Conservation (phyloP, 2,888 invertebrate species). For the Cistogaster globosa region DNA sequence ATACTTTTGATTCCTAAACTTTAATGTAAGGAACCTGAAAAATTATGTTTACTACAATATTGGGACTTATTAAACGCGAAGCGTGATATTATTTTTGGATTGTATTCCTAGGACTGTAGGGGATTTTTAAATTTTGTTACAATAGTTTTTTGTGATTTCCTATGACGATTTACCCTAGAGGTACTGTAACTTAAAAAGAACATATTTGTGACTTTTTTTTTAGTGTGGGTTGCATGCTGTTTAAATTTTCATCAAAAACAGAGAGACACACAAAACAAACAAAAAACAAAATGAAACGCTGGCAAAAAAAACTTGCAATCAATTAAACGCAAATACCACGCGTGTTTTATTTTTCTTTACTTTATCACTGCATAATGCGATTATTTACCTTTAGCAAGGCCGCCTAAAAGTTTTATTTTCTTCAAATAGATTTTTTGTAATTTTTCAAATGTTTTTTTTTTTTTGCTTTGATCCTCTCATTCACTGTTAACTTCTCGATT, state of each 20-base stretch:
- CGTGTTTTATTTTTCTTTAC: slow-evolving; percentile 61
- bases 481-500: slow-evolving; percentile 50
- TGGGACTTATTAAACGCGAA: too few species aligned
- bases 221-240: slow-evolving; percentile 68
- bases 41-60: too few species aligned
- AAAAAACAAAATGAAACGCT: too few species aligned
- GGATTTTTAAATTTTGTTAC: background rate
- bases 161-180: slow-evolving; percentile 53
- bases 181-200: slow-evolving; percentile 45
- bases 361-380: slow-evolving; percentile 63
- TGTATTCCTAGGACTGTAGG: slow-evolving; percentile 18
- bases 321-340: slow-evolving; percentile 71
- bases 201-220: slow-evolving; percentile 17
- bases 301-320: slow-evolving; percentile 65
- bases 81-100: too few species aligned
- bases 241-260: slow-evolving; percentile 58
- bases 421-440: slow-evolving; percentile 47
- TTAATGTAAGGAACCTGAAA: too few species aligned
- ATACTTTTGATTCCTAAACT: too few species aligned
- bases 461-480: background rate
- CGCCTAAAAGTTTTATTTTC: slow-evolving; percentile 64
- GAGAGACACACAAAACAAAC: slow-evolving; percentile 19
- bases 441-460: slow-evolving; percentile 45
- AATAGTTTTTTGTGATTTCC: slow-evolving; percentile 27
- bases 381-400: slow-evolving; percentile 69